Evolutionary conservation across 2,888 invertebrate genomes (phyloP).

Genomic region (Acrobeloides nanus): DNA sequence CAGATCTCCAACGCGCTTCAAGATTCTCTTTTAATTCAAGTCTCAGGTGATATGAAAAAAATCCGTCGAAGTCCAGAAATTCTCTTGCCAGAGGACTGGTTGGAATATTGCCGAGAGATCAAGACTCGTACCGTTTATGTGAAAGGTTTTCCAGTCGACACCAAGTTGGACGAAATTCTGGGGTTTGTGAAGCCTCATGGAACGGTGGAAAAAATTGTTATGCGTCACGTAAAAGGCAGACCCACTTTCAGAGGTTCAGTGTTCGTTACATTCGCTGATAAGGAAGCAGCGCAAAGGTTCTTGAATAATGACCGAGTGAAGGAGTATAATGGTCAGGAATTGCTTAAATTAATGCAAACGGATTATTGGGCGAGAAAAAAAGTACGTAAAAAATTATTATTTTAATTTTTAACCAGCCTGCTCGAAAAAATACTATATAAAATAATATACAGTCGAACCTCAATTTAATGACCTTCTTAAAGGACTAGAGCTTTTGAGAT

Average conservation of each 20-base stretch:
- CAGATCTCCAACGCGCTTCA: constrained; percentile 69
- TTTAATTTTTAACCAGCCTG: no score
- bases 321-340: constrained; percentile 61
- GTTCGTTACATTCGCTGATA: constrained; percentile 75
- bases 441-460: no score
- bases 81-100: constrained; percentile 75
- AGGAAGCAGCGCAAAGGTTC: constrained; percentile 74
- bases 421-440: no score
- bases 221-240: constrained; percentile 53
- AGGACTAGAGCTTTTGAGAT: no score
- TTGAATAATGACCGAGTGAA: constrained; percentile 63
- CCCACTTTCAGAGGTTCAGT: constrained; percentile 70
- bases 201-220: constrained; percentile 64
- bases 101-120: constrained; percentile 73
- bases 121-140: constrained; percentile 73
- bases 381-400: not conserved
- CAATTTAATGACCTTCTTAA: no score
- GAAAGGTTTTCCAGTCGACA: constrained; percentile 60
- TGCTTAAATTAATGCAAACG: constrained; percentile 48
- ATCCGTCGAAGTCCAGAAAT: constrained; percentile 68
- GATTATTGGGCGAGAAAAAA: constrained; percentile 41
- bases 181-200: constrained; percentile 69
- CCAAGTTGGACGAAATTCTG: constrained; percentile 66
- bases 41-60: constrained; percentile 66
- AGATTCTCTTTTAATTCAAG: constrained; percentile 63